phyloP scores from a whole-genome alignment of 92 coral and sea anemone genomes.

The Parazoanthus darwini region DNA sequence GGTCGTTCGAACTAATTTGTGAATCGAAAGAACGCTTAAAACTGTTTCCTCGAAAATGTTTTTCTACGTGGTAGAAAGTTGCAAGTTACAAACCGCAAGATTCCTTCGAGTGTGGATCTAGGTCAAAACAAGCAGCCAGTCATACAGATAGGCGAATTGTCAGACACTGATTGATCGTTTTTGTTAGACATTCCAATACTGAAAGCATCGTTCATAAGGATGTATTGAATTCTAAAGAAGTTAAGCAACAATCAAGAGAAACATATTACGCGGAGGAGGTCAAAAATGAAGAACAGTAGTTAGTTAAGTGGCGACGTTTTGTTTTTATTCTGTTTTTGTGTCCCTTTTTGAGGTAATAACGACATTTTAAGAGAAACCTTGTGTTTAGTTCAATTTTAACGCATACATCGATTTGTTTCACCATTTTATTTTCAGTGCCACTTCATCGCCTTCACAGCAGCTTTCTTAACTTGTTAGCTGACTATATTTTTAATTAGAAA shows the following conservation, averaged over 20 bases:
- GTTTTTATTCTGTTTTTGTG: background rate
- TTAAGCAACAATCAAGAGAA: background rate
- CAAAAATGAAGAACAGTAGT: background rate
- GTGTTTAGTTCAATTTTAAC: constrained; percentile 1
- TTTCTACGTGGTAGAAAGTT: background rate
- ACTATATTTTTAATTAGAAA: background rate
- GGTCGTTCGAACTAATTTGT: background rate
- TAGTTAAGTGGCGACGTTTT: background rate
- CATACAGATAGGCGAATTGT: background rate
- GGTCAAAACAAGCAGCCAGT: background rate
- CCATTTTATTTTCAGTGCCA: background rate
- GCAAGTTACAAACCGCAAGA: background rate
- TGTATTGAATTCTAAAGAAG: background rate
- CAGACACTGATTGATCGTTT: background rate
- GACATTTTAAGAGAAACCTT: background rate
- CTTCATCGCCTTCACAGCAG: background rate
- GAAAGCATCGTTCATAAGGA: background rate
- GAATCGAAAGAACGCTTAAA: background rate
- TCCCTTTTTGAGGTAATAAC: background rate
- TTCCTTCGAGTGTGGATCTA: background rate
- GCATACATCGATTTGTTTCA: background rate
- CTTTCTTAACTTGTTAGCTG: background rate
- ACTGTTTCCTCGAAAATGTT: no score
- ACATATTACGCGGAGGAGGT: background rate
- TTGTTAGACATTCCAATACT: background rate